A percentile compares a stretch with the other conserved stretches of the same genome.
These are phyloP conservation scores for Cervus canadensis DNA, from an alignment of 2,113 vertebrate genomes.

Conservation along the genomic window DNA sequence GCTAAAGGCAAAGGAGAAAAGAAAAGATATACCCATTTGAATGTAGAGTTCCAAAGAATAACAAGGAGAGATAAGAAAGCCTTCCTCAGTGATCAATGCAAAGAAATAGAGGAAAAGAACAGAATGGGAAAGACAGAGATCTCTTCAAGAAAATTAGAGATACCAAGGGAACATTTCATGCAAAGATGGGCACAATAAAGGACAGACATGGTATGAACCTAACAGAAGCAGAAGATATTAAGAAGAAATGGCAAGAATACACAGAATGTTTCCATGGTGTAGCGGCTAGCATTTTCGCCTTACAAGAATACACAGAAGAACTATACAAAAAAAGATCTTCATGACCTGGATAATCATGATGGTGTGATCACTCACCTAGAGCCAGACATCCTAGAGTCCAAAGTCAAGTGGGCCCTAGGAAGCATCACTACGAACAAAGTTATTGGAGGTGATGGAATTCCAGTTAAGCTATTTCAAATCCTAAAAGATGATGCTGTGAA, in stretches of 20 bases:
- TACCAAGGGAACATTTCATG: background rate
- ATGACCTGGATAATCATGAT: background rate
- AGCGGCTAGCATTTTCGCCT: too few species aligned
- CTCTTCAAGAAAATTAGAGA: background rate
- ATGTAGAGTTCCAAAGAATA: background rate
- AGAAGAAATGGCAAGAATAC: background rate
- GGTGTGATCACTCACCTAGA: background rate
- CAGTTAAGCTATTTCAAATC: background rate
- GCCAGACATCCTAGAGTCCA: background rate
- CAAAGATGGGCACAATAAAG: background rate
- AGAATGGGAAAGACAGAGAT: background rate
- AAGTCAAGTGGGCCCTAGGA: background rate
- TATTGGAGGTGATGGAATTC: background rate
- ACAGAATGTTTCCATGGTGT: background rate
- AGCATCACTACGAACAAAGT: background rate
- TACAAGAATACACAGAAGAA: background rate
- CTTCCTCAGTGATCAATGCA: background rate
- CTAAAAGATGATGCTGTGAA: background rate
- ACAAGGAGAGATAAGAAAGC: background rate
- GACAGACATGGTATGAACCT: background rate
- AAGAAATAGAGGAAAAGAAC: background rate
- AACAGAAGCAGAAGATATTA: background rate
- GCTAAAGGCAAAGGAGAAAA: background rate
- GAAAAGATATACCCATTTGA: background rate
- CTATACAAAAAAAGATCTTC: background rate